Percentiles rank a stretch among this genome's conserved stretches.
phyloP scores from a whole-genome alignment of 2,113 vertebrate genomes.

The Scophthalmus maximus region DNA sequence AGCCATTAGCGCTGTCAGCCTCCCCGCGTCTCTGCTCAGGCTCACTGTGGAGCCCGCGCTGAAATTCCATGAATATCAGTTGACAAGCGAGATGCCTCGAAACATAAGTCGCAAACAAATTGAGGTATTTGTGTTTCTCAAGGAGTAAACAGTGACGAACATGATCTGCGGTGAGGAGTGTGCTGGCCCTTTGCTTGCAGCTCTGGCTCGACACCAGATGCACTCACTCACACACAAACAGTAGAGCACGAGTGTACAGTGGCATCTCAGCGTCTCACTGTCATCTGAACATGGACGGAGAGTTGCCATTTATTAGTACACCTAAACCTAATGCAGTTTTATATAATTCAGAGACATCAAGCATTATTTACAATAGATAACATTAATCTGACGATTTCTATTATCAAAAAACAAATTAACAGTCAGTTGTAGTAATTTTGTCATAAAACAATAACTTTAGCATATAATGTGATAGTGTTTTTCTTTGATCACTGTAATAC shows the following conservation, averaged over 20 bases:
- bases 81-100: constrained; percentile 58
- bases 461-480: too few species aligned
- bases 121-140: constrained; percentile 69
- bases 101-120: constrained; percentile 71
- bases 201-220: constrained; percentile 41
- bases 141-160: constrained; percentile 65
- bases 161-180: constrained; percentile 33
- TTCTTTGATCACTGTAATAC: too few species aligned
- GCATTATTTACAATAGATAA: too few species aligned
- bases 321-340: too few species aligned
- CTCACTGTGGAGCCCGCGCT: constrained; percentile 74
- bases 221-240: constrained; percentile 37
- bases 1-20: constrained; percentile 82
- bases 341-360: too few species aligned
- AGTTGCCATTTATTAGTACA: too few species aligned
- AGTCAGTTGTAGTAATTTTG: too few species aligned
- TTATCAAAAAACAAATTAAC: too few species aligned
- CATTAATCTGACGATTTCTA: too few species aligned
- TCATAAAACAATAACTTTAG: too few species aligned
- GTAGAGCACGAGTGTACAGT: constrained; percentile 25
- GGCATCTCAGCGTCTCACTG: constrained; percentile 14
- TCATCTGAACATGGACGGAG: too few species aligned
- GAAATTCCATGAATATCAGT: constrained; percentile 79
- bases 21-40: constrained; percentile 79
- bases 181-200: constrained; percentile 44